Conservation (phyloP, 2,113 vertebrate species). For the Microcebus ravelobensis region DNA sequence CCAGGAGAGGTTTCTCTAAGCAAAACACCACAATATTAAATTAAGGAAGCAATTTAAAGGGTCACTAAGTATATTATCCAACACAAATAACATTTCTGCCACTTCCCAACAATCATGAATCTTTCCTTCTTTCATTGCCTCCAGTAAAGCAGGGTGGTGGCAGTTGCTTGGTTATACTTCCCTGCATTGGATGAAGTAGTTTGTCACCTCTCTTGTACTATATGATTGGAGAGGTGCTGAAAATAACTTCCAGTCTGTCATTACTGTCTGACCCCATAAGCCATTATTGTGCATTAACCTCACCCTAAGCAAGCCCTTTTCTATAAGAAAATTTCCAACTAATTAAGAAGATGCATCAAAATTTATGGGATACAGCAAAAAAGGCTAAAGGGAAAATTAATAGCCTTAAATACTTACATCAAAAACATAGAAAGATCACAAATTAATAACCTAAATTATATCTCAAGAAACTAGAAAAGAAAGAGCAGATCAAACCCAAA, state of each 20-base stretch:
- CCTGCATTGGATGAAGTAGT: background rate
- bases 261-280: background rate
- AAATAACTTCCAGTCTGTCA: background rate
- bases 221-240: background rate
- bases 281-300: background rate
- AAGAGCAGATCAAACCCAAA: too few species aligned
- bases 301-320: background rate
- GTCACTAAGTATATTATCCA: background rate
- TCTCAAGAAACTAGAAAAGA: too few species aligned
- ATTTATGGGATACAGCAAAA: too few species aligned
- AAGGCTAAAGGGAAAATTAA: too few species aligned
- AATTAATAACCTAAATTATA: too few species aligned
- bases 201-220: background rate
- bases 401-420: too few species aligned
- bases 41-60: background rate
- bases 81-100: background rate
- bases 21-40: background rate
- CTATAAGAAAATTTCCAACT: background rate
- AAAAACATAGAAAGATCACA: too few species aligned
- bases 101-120: background rate
- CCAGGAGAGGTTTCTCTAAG: background rate
- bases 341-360: background rate
- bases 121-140: background rate
- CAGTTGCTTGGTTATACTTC: background rate
- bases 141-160: background rate